phyloP scores from a whole-genome alignment of 2,113 vertebrate genomes.

The Mus musculus region GRCm39 chr10:5001001-5001500 shows the following conservation, averaged over 20 bases:
- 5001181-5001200: not conserved
- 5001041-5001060: not conserved
- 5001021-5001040: not conserved
- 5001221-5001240: not conserved
- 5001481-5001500: not conserved
- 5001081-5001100: not conserved
- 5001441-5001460: not conserved
- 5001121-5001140: not conserved
- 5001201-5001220: not conserved
- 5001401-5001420: not conserved
- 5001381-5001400: not conserved
- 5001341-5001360: too few species aligned
- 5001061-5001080: not conserved
- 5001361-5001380: not conserved
- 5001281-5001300: not conserved
- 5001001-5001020: not conserved
- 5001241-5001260: not conserved
- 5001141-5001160: not conserved
- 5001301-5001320: not conserved
- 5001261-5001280: not conserved
- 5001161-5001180: not conserved
- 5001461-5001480: not conserved
- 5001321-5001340: not conserved
- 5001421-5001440: not conserved
- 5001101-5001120: not conserved